A percentile compares a stretch with the other conserved stretches of the same genome.
Conservation (phyloP, 2,113 vertebrate genomes). For the Nerophis lumbriciformis region DNA sequence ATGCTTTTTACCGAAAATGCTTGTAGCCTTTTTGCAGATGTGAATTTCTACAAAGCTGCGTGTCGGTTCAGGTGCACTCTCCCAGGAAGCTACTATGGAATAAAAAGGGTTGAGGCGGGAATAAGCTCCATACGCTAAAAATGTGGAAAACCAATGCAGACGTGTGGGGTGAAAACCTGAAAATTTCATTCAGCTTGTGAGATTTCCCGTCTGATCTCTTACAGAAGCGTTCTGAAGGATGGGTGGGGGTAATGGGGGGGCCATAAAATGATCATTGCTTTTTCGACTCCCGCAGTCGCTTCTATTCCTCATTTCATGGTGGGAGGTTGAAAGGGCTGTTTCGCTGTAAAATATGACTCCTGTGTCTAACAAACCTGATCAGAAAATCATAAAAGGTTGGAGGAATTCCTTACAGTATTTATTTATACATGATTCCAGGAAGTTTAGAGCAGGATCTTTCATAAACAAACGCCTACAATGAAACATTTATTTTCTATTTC, state of each 20-base stretch:
- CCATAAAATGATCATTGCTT: conserved; percentile 18
- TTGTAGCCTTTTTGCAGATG: conserved; percentile 13
- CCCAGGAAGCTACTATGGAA: conserved; percentile 5
- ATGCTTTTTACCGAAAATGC: not conserved
- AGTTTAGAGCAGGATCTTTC: conserved; percentile 25
- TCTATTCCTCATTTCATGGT: conserved; percentile 7
- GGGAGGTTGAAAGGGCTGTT: conserved; percentile 23
- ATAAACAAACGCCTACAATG: conserved; percentile 32
- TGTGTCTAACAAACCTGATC: not conserved
- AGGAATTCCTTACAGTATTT: conserved; percentile 2
- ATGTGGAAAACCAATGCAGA: conserved; percentile 21
- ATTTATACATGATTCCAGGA: conserved; percentile 4
- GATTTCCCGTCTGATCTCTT: conserved; percentile 33
- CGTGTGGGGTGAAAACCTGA: conserved; percentile 19
- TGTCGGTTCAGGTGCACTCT: conserved; percentile 27
- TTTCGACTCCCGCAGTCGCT: conserved; percentile 2
- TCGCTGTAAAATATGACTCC: conserved; percentile 14
- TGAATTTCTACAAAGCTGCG: conserved; percentile 23
- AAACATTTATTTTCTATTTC: conserved; percentile 23
- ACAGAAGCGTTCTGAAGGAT: conserved; percentile 24
- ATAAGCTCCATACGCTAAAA: conserved; percentile 15
- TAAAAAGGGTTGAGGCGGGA: conserved; percentile 10
- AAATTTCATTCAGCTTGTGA: conserved; percentile 17
- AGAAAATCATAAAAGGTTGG: not conserved
- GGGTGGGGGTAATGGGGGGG: conserved; percentile 22